Conservation (phyloP, 2,888 invertebrate genomes). For the Cataglyphis albicans region DNA sequence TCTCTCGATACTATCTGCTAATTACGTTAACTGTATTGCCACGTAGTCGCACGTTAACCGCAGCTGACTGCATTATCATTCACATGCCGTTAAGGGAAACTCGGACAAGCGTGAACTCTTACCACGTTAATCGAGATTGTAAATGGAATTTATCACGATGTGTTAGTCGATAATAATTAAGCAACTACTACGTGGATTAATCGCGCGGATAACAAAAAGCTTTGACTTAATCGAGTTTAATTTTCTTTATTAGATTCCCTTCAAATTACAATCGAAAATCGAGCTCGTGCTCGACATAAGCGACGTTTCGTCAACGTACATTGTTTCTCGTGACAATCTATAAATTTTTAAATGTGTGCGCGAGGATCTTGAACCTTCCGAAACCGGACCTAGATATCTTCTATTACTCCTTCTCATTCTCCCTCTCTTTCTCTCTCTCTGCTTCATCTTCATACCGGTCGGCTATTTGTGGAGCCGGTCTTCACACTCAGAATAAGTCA, state of each 20-base stretch:
- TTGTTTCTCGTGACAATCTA: slow-evolving; percentile 39
- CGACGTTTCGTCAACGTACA: slow-evolving; percentile 16
- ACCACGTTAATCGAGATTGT: slow-evolving; percentile 11
- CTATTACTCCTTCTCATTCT: slow-evolving; percentile 32
- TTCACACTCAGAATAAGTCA: slow-evolving; percentile 50
- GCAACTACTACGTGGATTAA: slow-evolving; percentile 13
- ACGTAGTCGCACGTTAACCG: slow-evolving; percentile 42
- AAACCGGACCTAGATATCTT: slow-evolving; percentile 58
- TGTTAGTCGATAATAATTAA: slow-evolving; percentile 18
- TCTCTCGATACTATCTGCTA: slow-evolving; percentile 49
- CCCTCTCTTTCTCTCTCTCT: not conserved
- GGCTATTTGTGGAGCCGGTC: slow-evolving; percentile 51
- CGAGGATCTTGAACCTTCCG: slow-evolving; percentile 57
- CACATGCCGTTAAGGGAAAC: slow-evolving; percentile 44
- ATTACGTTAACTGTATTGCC: slow-evolving; percentile 50
- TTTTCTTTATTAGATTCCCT: slow-evolving; percentile 9
- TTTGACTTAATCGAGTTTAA: slow-evolving; percentile 4
- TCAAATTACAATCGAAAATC: slow-evolving; percentile 16
- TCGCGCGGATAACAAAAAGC: not conserved
- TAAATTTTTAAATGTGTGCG: slow-evolving; percentile 30
- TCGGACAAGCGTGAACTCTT: slow-evolving; percentile 26
- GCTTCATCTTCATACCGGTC: slow-evolving; percentile 17
- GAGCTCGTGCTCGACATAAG: not conserved
- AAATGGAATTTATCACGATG: slow-evolving; percentile 25
- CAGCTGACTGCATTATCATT: slow-evolving; percentile 39